phyloP scores from a whole-genome alignment of 1,140 invertebrate species.

The Drosophila kanapiae region DNA sequence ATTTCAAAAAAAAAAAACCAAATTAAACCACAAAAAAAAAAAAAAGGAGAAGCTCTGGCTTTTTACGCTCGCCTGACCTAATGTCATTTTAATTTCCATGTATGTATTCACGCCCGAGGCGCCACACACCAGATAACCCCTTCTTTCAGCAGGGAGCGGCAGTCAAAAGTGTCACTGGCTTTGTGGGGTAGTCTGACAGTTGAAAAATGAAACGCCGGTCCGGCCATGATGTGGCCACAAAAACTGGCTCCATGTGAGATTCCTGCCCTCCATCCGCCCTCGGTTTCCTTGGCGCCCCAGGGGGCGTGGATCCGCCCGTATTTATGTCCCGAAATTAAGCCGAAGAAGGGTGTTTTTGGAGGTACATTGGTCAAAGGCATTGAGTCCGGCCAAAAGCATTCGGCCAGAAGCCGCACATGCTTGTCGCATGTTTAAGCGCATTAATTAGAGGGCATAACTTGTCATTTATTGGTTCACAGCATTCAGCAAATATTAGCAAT shows the following conservation, averaged over 20 bases:
- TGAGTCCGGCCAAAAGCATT: constrained; percentile 13
- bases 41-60: constrained; percentile 21
- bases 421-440: constrained; percentile 68
- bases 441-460: constrained; percentile 79
- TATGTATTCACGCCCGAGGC: constrained; percentile 53
- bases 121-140: constrained; percentile 43
- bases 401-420: constrained; percentile 49
- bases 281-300: constrained; percentile 7
- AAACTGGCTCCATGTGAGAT: constrained; percentile 40
- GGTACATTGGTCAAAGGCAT: constrained; percentile 8
- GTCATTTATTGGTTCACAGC: constrained; percentile 72
- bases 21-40: constrained; percentile 17
- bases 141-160: constrained; percentile 18
- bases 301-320: constrained; percentile 24
- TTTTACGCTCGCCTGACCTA: constrained; percentile 68
- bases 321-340: constrained; percentile 61
- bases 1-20: constrained; percentile 6
- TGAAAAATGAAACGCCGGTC: constrained; percentile 53
- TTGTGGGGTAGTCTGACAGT: constrained; percentile 50
- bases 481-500: constrained; percentile 56
- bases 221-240: constrained; percentile 60
- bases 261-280: constrained; percentile 4
- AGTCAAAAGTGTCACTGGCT: constrained; percentile 50
- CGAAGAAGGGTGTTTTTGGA: constrained; percentile 6
- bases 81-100: constrained; percentile 76